phyloP scores from a whole-genome alignment of 2,113 vertebrate species.

The Anhinga anhinga region DNA sequence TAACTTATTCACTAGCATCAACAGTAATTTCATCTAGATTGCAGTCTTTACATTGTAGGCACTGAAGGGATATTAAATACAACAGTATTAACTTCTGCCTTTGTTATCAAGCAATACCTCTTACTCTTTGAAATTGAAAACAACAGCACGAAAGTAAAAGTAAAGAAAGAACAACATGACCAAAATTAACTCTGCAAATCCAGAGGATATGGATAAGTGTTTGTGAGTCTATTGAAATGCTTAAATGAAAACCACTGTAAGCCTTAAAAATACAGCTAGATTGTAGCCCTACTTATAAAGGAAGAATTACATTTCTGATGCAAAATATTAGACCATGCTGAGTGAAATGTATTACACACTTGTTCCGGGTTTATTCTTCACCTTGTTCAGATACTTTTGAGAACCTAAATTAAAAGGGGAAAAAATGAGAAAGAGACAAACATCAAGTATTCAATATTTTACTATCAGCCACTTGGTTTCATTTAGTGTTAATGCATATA shows the following conservation, averaged over 20 bases:
- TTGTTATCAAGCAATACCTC: slow-evolving; percentile 48
- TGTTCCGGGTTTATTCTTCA: slow-evolving; percentile 20
- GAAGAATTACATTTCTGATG: slow-evolving; percentile 24
- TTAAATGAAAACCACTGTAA: slow-evolving; percentile 22
- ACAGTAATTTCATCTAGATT: slow-evolving; percentile 61
- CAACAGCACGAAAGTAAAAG: slow-evolving; percentile 24
- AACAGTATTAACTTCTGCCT: slow-evolving; percentile 58
- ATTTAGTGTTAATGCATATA: slow-evolving; percentile 72
- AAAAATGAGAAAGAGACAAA: neutral
- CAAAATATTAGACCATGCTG: slow-evolving; percentile 21
- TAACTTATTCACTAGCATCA: slow-evolving; percentile 58
- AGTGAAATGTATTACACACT: slow-evolving; percentile 19
- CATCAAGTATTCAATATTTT: slow-evolving; percentile 41
- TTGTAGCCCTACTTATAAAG: neutral
- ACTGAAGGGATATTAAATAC: slow-evolving; percentile 49
- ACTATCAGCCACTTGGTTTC: slow-evolving; percentile 65
- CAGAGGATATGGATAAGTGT: neutral
- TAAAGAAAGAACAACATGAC: neutral
- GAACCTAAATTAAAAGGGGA: neutral
- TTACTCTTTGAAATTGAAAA: slow-evolving; percentile 43
- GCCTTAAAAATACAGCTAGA: neutral
- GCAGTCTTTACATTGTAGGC: slow-evolving; percentile 15
- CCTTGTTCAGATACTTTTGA: slow-evolving; percentile 9
- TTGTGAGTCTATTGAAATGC: neutral
- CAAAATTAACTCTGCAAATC: slow-evolving; percentile 6